Conservation (phyloP, 2,888 invertebrate genomes). For the Geotrupes spiniger region DNA sequence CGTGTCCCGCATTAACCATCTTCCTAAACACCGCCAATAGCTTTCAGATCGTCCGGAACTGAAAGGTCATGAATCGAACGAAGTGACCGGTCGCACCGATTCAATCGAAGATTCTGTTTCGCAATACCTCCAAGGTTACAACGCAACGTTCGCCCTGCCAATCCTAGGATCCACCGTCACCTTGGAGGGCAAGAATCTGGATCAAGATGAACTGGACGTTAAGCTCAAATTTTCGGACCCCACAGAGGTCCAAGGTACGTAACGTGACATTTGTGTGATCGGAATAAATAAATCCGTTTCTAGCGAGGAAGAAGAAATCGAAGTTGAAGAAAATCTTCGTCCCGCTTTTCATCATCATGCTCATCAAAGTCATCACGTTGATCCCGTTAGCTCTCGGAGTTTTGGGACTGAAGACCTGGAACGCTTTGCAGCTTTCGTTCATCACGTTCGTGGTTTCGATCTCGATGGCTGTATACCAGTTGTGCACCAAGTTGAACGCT, state of each 20-base stretch:
- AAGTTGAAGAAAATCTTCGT: constrained; percentile 82
- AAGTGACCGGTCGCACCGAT: constrained; percentile 56
- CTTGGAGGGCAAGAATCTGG: constrained; percentile 72
- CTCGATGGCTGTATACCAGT: constrained; percentile 80
- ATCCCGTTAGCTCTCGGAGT: constrained; percentile 82
- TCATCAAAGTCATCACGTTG: constrained; percentile 81
- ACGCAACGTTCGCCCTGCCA: constrained; percentile 74
- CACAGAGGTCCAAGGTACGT: constrained; percentile 41
- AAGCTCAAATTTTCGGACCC: constrained; percentile 60
- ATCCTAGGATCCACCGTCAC: constrained; percentile 69
- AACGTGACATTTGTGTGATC: background rate
- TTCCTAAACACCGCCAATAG: constrained; percentile 45
- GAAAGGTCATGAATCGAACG: constrained; percentile 48
- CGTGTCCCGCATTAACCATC: background rate
- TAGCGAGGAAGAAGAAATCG: constrained; percentile 20
- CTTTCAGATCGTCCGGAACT: constrained; percentile 67
- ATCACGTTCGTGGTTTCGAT: constrained; percentile 82
- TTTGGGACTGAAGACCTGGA: constrained; percentile 82
- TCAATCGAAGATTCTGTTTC: constrained; percentile 66
- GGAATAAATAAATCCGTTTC: background rate
- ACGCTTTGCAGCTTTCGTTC: constrained; percentile 82
- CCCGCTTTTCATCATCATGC: constrained; percentile 77
- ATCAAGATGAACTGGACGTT: constrained; percentile 70
- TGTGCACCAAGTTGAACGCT: constrained; percentile 80
- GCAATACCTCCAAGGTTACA: constrained; percentile 70